A percentile compares a stretch with the other conserved stretches of the same genome.
These are phyloP conservation scores for Apostichopus parvimensis DNA, from an alignment of 35 echinoderm and acorn worm genomes.

Conservation along the genomic window DNA sequence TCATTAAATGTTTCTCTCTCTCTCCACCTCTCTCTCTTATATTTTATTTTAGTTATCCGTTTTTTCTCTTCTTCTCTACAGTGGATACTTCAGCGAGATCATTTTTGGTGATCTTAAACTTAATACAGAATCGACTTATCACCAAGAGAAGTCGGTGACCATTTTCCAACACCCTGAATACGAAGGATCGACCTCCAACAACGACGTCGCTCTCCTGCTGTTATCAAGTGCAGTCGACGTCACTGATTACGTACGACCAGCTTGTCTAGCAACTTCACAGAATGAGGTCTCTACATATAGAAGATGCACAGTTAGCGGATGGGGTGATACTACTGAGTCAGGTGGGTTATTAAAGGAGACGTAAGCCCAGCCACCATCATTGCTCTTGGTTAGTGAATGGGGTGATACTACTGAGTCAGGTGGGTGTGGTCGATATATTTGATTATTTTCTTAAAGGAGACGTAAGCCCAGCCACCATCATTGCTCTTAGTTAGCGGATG, in stretches of 20 bases:
- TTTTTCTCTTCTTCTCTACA: background rate
- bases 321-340: background rate
- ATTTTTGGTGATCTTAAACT: background rate
- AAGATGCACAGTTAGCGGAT: slow-evolving; percentile 30
- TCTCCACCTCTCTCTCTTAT: too few species aligned
- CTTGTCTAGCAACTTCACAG: slow-evolving; percentile 36
- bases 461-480: too few species aligned
- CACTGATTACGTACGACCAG: slow-evolving; percentile 47
- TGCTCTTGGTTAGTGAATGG: slow-evolving; percentile 4
- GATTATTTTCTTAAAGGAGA: too few species aligned
- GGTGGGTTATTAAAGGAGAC: too few species aligned
- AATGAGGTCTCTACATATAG: slow-evolving; percentile 8
- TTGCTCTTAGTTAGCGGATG: slow-evolving; percentile 14
- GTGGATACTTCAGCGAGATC: slow-evolving; percentile 4
- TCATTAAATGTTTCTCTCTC: too few species aligned
- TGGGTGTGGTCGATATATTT: too few species aligned
- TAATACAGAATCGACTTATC: background rate
- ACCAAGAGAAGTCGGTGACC: background rate
- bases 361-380: too few species aligned
- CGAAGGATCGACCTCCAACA: background rate
- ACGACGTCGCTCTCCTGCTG: slow-evolving; percentile 53
- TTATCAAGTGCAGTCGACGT: background rate
- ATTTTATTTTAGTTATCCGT: background rate
- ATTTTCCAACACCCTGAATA: slow-evolving; percentile 45
- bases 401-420: background rate